Evolutionary conservation across 2,797 vertebrate genomes (phyloP).

Genomic region (Clarias laeviceps): DNA sequence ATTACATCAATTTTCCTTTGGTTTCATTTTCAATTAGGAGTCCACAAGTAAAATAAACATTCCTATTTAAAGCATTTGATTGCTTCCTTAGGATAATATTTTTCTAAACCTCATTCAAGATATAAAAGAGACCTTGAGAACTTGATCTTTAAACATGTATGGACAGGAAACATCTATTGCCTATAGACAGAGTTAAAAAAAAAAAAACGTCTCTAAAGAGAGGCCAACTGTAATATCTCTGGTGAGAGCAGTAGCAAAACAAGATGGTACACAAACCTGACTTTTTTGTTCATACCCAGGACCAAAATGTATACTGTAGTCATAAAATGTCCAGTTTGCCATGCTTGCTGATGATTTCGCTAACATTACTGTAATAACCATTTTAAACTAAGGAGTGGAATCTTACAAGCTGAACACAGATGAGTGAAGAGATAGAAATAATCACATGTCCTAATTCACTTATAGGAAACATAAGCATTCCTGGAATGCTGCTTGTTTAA

Average conservation of each 20-base stretch:
- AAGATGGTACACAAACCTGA: not conserved
- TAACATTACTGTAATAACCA: not conserved
- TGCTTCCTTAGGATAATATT: slow-evolving; percentile 1
- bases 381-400: not conserved
- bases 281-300: not conserved
- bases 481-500: not conserved
- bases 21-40: slow-evolving; percentile 35
- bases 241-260: not conserved
- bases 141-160: not conserved
- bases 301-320: not conserved
- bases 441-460: not conserved
- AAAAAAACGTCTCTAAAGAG: not conserved
- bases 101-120: slow-evolving; percentile 14
- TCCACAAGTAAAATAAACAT: slow-evolving; percentile 24
- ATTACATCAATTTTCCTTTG: not conserved
- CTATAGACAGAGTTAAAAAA: not conserved
- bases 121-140: slow-evolving; percentile 4
- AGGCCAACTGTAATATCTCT: not conserved
- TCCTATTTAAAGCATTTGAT: not conserved
- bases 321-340: not conserved
- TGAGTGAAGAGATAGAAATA: not conserved
- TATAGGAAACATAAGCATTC: not conserved
- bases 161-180: not conserved
- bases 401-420: not conserved
- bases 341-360: not conserved